Percentiles rank a stretch among this genome's conserved stretches.
phyloP scores from a whole-genome alignment of 2,888 invertebrate genomes.

The Phrixothrix hirtus region DNA sequence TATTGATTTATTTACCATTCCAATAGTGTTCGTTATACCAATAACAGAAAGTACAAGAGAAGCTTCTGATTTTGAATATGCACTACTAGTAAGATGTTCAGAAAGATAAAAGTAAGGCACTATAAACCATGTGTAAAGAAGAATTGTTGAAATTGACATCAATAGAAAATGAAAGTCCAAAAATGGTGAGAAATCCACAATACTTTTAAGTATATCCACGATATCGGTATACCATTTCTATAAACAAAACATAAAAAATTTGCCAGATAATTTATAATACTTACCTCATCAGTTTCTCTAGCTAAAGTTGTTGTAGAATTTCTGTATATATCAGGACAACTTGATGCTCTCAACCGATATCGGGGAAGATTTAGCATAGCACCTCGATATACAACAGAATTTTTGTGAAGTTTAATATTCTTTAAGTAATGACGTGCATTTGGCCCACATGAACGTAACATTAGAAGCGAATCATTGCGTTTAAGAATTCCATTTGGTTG shows the following conservation, averaged over 20 bases:
- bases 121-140: slow-evolving; percentile 92
- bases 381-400: slow-evolving; percentile 83
- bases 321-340: slow-evolving; percentile 88
- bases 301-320: slow-evolving; percentile 87
- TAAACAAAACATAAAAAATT: slow-evolving; percentile 43
- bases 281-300: slow-evolving; percentile 74
- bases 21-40: slow-evolving; percentile 87
- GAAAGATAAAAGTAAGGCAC: slow-evolving; percentile 94
- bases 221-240: slow-evolving; percentile 76
- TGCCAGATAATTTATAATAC: not conserved
- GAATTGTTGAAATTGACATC: slow-evolving; percentile 82
- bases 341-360: slow-evolving; percentile 81
- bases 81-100: slow-evolving; percentile 74
- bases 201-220: slow-evolving; percentile 68
- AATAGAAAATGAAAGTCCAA: slow-evolving; percentile 76
- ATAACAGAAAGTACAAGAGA: slow-evolving; percentile 84
- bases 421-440: slow-evolving; percentile 69
- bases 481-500: slow-evolving; percentile 7
- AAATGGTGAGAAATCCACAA: slow-evolving; percentile 80
- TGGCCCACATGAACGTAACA: slow-evolving; percentile 60
- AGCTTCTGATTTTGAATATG: slow-evolving; percentile 70
- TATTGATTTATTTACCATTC: slow-evolving; percentile 70
- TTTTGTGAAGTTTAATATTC: slow-evolving; percentile 73
- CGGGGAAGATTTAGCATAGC: slow-evolving; percentile 82
- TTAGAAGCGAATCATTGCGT: slow-evolving; percentile 54